Evolutionary conservation across 2,113 vertebrate species (phyloP), one percentile per base, ranked within the genome.

Genomic region (Otis tarda): DNA sequence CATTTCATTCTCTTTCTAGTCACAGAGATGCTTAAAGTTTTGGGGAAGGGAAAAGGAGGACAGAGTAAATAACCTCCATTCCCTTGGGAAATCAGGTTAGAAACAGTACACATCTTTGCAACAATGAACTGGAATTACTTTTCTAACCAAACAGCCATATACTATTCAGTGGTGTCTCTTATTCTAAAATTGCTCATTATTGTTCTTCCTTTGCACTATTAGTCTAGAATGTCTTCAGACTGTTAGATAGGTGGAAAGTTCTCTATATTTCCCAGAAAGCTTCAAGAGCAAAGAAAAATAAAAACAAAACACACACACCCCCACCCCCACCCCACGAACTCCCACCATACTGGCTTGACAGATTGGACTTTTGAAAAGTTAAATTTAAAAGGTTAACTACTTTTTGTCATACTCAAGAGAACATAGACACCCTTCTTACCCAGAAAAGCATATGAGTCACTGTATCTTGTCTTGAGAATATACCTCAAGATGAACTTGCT

Each of bases 391-490:
- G 59, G 50, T 90, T 74, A 77, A 94, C 20, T 83, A 70, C 12
- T 87, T 82, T 84, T 87, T 77, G 41, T 87, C 60, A 81, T 37
- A 74, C 35, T 87, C 31, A 47, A 87, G 35, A 91, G 37, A 87
- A 87, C 45, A 93, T 5, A 81, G 37, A 75, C n/a, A 91, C 25
- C 37, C 31, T 89, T 89, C 95, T 95, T 96, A 97, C 93, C 96
- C 92, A 89, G 67, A 79, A 80, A 95, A 94, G 59, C 61, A 76
- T 50, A 79, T 0, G 28, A 93, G 59, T 87, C 83, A 63, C 89
- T 85, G 87, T 82, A 41, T 89, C 86, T 94, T 87, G 83, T 87
- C 95, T 95, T 87, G 47, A 69, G 83, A 91, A 24, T 76, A 92
- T 13, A 89, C 50, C 74, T 95, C 96, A 97, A 76, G 65, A 49